phyloP scores from a whole-genome alignment of 2,888 invertebrate genomes.

The Himalopsyche anomala region DNA sequence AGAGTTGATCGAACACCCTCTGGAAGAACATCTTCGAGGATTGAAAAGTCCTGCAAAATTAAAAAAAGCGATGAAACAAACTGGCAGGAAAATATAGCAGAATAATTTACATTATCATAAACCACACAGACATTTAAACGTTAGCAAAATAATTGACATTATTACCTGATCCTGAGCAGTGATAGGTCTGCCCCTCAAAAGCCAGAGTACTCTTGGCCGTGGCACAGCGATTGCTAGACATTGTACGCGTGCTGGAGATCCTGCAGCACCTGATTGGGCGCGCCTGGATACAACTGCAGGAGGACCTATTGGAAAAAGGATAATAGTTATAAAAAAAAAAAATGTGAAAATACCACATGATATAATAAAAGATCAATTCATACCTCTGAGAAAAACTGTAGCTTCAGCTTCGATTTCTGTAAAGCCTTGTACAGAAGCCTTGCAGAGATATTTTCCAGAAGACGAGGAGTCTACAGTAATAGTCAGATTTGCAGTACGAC shows the following conservation, averaged over 20 bases:
- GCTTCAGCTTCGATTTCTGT: slow-evolving; percentile 90
- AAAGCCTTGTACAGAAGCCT: slow-evolving; percentile 91
- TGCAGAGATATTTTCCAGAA: slow-evolving; percentile 92
- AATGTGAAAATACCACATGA: neutral
- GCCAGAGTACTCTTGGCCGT: slow-evolving; percentile 91
- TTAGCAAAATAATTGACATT: no score
- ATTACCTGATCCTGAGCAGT: slow-evolving; percentile 80
- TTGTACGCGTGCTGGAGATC: slow-evolving; percentile 88
- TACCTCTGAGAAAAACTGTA: slow-evolving; percentile 86
- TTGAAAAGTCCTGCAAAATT: slow-evolving; percentile 81
- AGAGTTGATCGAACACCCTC: slow-evolving; percentile 91
- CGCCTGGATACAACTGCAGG: slow-evolving; percentile 90
- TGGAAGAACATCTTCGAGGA: slow-evolving; percentile 84
- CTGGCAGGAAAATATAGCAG: neutral
- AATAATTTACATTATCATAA: neutral
- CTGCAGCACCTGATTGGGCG: slow-evolving; percentile 89
- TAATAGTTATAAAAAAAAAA: neutral
- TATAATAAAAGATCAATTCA: slow-evolving; percentile 48
- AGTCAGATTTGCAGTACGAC: slow-evolving; percentile 86
- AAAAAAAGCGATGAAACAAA: slow-evolving; percentile 44
- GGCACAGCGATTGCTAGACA: slow-evolving; percentile 94
- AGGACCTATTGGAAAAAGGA: slow-evolving; percentile 74
- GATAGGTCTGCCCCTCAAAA: slow-evolving; percentile 88
- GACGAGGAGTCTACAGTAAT: slow-evolving; percentile 86
- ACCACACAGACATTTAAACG: no score